phyloP scores from a whole-genome alignment of 2,888 invertebrate genomes.

The Drosophila borealis region DNA sequence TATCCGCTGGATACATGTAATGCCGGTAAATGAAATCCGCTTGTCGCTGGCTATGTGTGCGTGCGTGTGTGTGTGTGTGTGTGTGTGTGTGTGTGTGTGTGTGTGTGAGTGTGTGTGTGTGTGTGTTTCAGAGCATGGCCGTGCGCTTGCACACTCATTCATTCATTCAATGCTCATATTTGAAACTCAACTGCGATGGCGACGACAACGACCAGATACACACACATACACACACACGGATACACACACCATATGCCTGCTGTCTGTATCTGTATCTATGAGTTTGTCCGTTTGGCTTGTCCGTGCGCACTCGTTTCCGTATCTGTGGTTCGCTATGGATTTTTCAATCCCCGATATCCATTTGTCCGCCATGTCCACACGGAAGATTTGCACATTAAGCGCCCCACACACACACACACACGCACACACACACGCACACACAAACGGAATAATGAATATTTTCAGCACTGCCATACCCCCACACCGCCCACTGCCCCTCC shows the following conservation, averaged over 20 bases:
- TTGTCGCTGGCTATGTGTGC: constrained; percentile 61
- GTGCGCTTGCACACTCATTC: constrained; percentile 26
- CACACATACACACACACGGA: constrained; percentile 21
- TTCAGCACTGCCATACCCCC: constrained; percentile 22
- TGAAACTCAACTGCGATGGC: constrained; percentile 78
- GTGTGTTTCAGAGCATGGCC: constrained; percentile 17
- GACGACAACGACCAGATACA: constrained; percentile 60
- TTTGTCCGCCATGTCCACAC: constrained; percentile 80
- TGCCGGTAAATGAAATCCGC: constrained; percentile 82
- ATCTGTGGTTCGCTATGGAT: constrained; percentile 82
- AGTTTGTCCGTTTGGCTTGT: constrained; percentile 42
- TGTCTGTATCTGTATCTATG: constrained; percentile 62
- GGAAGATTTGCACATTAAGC: constrained; percentile 83
- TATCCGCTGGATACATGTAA: constrained; percentile 80
- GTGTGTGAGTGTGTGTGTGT: no score
- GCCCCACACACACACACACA: constrained; percentile 47
- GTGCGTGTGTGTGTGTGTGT: constrained; percentile 17
- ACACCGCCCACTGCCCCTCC: neutral
- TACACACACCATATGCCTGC: constrained; percentile 41
- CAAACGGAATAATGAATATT: constrained; percentile 83
- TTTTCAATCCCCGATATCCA: constrained; percentile 83
- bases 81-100: constrained; percentile 9
- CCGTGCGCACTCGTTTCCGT: constrained; percentile 53
- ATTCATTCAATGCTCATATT: constrained; percentile 69
- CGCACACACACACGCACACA: constrained; percentile 23